Conservation (phyloP, 2,888 invertebrate genomes). For the Drosophila paramelanica region DNA sequence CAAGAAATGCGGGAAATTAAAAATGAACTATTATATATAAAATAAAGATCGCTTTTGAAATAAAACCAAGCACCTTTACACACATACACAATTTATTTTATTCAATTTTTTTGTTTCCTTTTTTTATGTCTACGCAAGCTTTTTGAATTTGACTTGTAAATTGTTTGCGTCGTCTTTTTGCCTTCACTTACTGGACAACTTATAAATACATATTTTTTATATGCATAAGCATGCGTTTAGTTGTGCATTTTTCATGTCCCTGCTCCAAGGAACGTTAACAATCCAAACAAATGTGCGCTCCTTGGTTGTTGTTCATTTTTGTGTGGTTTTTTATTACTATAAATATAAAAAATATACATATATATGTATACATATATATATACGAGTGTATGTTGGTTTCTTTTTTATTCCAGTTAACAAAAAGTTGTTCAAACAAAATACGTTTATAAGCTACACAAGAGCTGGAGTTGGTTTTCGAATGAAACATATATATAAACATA, state of each 20-base stretch:
- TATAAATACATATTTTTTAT: conserved; percentile 10
- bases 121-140: conserved; percentile 5
- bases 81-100: conserved; percentile 27
- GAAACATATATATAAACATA: conserved; percentile 47
- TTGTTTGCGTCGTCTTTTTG: background rate
- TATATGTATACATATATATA: conserved; percentile 29
- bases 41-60: background rate
- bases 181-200: conserved; percentile 9
- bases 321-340: conserved; percentile 40
- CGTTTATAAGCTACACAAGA: conserved; percentile 36
- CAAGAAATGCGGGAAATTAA: too few relatives aligned
- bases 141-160: conserved; percentile 9
- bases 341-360: conserved; percentile 59
- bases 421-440: conserved; percentile 34
- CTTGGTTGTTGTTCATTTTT: conserved; percentile 14
- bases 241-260: conserved; percentile 27
- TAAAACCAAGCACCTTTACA: background rate
- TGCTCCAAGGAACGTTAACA: conserved; percentile 17
- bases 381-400: conserved; percentile 37
- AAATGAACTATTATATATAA: too few relatives aligned
- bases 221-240: conserved; percentile 7
- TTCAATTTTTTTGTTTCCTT: conserved; percentile 10
- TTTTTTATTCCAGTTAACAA: conserved; percentile 35
- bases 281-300: conserved; percentile 36
- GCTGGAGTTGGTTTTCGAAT: conserved; percentile 13